Percentiles rank a stretch among this genome's conserved stretches.
Conservation (phyloP, 30 jellyfish, hydroid and myxozoan species). For the Chironex yamaguchii region DNA sequence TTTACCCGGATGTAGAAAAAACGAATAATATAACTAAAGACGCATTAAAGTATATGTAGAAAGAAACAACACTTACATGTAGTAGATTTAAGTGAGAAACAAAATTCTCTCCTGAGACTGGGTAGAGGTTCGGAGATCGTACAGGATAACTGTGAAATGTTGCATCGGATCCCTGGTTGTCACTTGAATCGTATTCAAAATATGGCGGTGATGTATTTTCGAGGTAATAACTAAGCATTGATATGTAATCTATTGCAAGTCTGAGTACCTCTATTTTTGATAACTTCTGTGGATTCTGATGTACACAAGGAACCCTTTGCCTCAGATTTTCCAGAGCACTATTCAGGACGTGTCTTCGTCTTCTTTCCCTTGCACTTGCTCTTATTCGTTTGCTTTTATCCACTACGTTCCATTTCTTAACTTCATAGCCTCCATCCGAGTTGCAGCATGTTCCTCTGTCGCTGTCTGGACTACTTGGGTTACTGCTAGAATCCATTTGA, state of each 20-base stretch:
- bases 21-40: too few species aligned
- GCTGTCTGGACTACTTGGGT: conserved; percentile 73
- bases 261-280: conserved; percentile 92
- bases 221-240: conserved; percentile 75
- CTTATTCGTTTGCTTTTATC: conserved; percentile 79
- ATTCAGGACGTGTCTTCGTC: conserved; percentile 91
- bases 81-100: too few species aligned
- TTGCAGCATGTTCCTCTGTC: conserved; percentile 28
- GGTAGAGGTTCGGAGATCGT: too few species aligned
- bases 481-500: neutral
- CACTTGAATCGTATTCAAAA: neutral
- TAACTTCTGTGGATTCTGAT: conserved; percentile 78
- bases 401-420: conserved; percentile 5
- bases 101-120: too few species aligned
- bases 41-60: too few species aligned
- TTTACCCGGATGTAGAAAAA: too few species aligned
- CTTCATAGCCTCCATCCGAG: conserved; percentile 50
- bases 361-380: conserved; percentile 97
- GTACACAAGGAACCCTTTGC: conserved; percentile 75
- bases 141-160: too few species aligned
- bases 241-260: conserved; percentile 91
- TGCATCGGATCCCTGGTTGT: neutral
- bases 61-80: too few species aligned
- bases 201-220: conserved; percentile 22
- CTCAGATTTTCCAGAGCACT: conserved; percentile 88